Base-by-base conservation (phyloP, 2,888 invertebrate species). In the Trichogramma evanescens region DNA sequence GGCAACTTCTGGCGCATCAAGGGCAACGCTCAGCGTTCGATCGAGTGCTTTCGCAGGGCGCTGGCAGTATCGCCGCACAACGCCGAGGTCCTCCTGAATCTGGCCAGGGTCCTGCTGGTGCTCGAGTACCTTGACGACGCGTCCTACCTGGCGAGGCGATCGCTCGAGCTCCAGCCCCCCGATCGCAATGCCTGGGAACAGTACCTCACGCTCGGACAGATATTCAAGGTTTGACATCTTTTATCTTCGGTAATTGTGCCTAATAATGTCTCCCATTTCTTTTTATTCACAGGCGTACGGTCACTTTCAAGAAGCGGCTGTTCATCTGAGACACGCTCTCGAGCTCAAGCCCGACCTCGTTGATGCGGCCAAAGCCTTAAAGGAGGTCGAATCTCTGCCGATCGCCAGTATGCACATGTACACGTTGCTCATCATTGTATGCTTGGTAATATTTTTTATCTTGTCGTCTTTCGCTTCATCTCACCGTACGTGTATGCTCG, bases 1-100 rank as follows among this genome's bases (percentile, higher is more conserved):
- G 93, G 93, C 2, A 93, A 94, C 78, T 93, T 91, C 78, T 93
- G 91, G 91, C 84, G 93, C 65, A 89, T 93, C 67, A 91, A 92
- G 77, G 93, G 93, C 4, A 89, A 93, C 74, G 90, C 93, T 5
- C 84, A 89, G 72, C 86, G 87, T 72, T 90, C 93, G 1, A 93
- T 94, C 64, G 93, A 94, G 78, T 94, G 93, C 76, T 94, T 93
- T 79, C 84, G 93, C 64, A 83, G 91, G 71, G 93, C 92, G 4
- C 82, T 93, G 38, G 88, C 90, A 38, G 88, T 93, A 8, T 89
- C 91, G 38, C 93, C 93, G 1, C 89, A 92, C 72, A 91, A 93
- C 80, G 87, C 93, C 49, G 93, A 93, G 78, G 88, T 92, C 62
- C 80, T 94, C 63, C 81, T 93, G 63, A 93, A 92, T 79, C 82